phyloP scores from a whole-genome alignment of 64 coral and sea anemone species.

The Astreopora myriophthalma region DNA sequence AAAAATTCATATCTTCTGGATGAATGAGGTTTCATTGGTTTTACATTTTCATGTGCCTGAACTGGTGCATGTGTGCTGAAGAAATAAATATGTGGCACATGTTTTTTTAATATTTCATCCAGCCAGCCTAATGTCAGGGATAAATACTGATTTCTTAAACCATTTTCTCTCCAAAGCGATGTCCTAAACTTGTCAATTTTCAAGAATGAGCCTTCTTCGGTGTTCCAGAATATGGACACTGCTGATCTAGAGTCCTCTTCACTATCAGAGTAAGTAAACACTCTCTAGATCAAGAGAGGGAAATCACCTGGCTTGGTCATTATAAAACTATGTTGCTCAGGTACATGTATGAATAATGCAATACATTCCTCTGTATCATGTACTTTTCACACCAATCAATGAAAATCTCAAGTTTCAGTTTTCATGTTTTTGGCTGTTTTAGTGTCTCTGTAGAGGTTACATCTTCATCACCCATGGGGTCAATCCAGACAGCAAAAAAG shows the following conservation, averaged over 20 bases:
- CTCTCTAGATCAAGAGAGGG: neutral
- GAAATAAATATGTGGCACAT: too few relatives aligned
- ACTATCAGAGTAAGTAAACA: neutral
- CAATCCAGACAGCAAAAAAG: constrained; percentile 7
- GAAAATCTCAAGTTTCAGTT: neutral
- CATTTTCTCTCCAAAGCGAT: constrained; percentile 21
- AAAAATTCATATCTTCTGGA: too few relatives aligned
- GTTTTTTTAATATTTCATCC: neutral
- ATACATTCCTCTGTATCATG: too few relatives aligned
- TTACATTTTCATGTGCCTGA: too few relatives aligned
- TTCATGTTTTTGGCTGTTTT: neutral
- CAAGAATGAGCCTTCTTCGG: constrained; percentile 54
- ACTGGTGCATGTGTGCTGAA: too few relatives aligned
- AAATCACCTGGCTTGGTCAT: neutral
- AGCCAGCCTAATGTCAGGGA: too few relatives aligned
- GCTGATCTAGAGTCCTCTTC: neutral
- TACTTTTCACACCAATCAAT: too few relatives aligned
- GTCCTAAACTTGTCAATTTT: constrained; percentile 73
- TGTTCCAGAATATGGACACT: constrained; percentile 12
- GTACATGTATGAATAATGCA: too few relatives aligned
- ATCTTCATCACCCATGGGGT: neutral
- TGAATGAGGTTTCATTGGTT: too few relatives aligned
- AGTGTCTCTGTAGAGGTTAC: neutral
- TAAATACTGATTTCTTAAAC: too few relatives aligned
- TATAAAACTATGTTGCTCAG: neutral